phyloP scores from a whole-genome alignment of 2,888 invertebrate species.

The Chorisops tibialis region DNA sequence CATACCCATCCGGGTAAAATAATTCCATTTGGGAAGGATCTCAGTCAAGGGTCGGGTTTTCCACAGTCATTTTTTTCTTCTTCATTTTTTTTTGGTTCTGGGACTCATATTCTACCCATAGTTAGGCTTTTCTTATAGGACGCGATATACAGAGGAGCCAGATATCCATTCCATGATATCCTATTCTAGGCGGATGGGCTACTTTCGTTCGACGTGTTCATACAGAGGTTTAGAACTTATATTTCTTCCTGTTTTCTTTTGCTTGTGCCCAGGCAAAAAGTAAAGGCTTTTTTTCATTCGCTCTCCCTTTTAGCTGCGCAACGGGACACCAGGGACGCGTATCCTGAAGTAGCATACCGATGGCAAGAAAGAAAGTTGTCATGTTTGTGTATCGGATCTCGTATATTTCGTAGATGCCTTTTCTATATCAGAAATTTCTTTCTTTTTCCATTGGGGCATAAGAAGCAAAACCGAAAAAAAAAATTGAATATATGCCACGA shows the following conservation, averaged over 20 bases:
- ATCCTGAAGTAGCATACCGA: no score
- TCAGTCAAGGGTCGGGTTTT: no score
- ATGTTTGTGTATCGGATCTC: conserved; percentile 24
- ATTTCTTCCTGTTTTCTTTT: neutral
- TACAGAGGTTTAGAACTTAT: neutral
- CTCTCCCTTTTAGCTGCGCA: neutral
- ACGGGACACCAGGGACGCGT: neutral
- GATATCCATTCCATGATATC: neutral
- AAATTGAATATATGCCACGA: neutral
- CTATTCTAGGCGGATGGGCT: neutral
- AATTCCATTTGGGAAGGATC: neutral
- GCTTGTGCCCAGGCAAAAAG: neutral
- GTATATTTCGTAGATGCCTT: no score
- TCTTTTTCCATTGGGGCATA: neutral
- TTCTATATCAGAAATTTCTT: neutral
- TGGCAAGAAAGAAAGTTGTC: conserved; percentile 18
- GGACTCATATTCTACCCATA: neutral
- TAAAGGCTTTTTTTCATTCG: neutral
- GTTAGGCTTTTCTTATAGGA: neutral
- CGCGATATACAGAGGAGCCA: no score
- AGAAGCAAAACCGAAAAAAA: neutral
- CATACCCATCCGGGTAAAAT: neutral
- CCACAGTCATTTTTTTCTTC: no score
- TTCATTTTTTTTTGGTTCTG: neutral
- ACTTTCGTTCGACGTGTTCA: neutral